Evolutionary conservation across 2,797 vertebrate genomes (phyloP).

Genomic region (Bryconaethiops microstoma): DNA sequence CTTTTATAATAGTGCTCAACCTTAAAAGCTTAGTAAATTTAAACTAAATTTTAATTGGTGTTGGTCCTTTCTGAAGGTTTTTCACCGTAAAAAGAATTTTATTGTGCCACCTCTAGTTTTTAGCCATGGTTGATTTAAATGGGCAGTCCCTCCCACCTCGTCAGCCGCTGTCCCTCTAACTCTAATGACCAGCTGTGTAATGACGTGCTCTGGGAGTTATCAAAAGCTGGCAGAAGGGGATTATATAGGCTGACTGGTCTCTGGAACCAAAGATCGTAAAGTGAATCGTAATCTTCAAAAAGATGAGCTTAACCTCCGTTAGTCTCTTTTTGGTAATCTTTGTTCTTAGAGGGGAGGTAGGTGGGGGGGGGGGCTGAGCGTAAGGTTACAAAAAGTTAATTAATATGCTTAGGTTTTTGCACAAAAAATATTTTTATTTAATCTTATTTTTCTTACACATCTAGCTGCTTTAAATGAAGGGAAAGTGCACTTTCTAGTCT

Average conservation of each 20-base stretch:
- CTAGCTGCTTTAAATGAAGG: not conserved
- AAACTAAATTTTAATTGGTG: not conserved
- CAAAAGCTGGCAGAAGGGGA: slow-evolving; percentile 66
- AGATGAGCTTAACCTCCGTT: slow-evolving; percentile 65
- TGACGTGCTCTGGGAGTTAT: slow-evolving; percentile 61
- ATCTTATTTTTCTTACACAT: not conserved
- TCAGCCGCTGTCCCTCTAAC: slow-evolving; percentile 3
- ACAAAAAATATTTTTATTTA: not conserved
- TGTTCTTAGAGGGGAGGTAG: slow-evolving; percentile 52
- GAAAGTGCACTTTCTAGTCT: not conserved
- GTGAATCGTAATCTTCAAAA: slow-evolving; percentile 70
- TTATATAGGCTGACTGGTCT: slow-evolving; percentile 66
- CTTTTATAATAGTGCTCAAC: no score
- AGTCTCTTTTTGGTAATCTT: slow-evolving; percentile 55
- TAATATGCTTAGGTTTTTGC: slow-evolving; percentile 60
- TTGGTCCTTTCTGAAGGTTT: not conserved
- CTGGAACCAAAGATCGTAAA: slow-evolving; percentile 62
- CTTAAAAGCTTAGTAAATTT: not conserved
- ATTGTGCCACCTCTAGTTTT: not conserved
- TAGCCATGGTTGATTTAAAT: not conserved
- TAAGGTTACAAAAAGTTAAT: slow-evolving; percentile 57
- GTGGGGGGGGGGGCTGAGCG: slow-evolving; percentile 38
- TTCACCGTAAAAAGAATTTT: not conserved
- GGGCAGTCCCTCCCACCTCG: not conserved
- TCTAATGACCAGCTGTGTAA: slow-evolving; percentile 24